phyloP scores from a whole-genome alignment of 2,888 invertebrate species.

The Podabrus alpinus region DNA sequence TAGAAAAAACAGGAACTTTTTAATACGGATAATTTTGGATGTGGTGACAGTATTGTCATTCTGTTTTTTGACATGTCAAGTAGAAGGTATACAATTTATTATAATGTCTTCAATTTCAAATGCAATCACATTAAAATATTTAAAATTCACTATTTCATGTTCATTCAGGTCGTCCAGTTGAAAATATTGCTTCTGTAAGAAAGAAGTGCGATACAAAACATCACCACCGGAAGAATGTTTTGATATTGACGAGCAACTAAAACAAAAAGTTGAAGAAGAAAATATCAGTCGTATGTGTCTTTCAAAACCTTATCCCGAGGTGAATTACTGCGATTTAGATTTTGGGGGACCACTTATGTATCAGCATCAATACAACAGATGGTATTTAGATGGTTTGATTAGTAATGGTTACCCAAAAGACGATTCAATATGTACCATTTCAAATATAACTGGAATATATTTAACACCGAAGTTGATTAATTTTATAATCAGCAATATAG shows the following conservation, averaged over 20 bases:
- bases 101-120: no score
- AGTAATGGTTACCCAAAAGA: neutral
- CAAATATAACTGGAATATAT: neutral
- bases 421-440: neutral
- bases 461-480: neutral
- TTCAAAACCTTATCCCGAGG: neutral
- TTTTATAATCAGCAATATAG: neutral
- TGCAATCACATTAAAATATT: no score
- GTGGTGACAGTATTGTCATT: no score
- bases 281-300: neutral
- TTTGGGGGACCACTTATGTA: neutral
- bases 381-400: neutral
- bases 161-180: neutral
- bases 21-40: no score
- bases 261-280: neutral
- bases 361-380: neutral
- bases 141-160: no score
- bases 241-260: neutral
- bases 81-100: no score
- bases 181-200: neutral
- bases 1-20: no score
- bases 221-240: neutral
- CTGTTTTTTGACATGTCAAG: no score
- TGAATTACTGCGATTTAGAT: neutral
- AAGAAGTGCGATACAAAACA: neutral